These are phyloP conservation scores for Camponotus pennsylvanicus DNA, from an alignment of 1,140 invertebrate genomes.

Conservation along the genomic window DNA sequence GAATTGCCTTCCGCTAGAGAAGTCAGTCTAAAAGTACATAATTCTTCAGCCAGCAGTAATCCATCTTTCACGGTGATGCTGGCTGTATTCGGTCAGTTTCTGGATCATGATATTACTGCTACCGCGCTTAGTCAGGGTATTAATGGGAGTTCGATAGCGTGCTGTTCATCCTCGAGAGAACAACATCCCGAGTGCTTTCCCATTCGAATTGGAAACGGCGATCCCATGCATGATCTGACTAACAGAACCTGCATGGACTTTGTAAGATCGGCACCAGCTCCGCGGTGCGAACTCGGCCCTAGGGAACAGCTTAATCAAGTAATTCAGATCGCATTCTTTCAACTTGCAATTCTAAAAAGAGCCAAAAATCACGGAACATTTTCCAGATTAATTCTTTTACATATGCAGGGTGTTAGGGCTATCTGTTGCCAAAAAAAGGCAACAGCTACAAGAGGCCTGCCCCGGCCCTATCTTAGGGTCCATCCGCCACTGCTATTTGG, in stretches of 20 bases:
- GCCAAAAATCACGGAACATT: background rate
- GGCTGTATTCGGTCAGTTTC: conserved; percentile 97
- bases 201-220: conserved; percentile 89
- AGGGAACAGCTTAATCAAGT: conserved; percentile 96
- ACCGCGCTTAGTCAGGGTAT: conserved; percentile 91
- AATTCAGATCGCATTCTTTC: background rate
- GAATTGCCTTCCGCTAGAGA: conserved; percentile 91
- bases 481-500: too few species aligned
- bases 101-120: conserved; percentile 97
- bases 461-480: too few species aligned
- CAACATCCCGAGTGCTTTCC: conserved; percentile 95
- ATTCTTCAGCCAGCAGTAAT: conserved; percentile 90
- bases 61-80: conserved; percentile 93
- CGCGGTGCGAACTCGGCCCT: conserved; percentile 93
- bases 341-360: background rate
- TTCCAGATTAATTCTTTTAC: background rate
- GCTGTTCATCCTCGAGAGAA: conserved; percentile 84
- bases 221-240: conserved; percentile 89
- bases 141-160: conserved; percentile 89
- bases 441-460: too few species aligned
- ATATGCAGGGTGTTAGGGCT: background rate
- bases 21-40: conserved; percentile 91
- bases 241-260: conserved; percentile 94
- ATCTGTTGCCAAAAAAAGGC: too few species aligned
- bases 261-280: conserved; percentile 93